Evolutionary conservation across 2,113 vertebrate species (phyloP).

Genomic region (Poeciliopsis turrubarensis): DNA sequence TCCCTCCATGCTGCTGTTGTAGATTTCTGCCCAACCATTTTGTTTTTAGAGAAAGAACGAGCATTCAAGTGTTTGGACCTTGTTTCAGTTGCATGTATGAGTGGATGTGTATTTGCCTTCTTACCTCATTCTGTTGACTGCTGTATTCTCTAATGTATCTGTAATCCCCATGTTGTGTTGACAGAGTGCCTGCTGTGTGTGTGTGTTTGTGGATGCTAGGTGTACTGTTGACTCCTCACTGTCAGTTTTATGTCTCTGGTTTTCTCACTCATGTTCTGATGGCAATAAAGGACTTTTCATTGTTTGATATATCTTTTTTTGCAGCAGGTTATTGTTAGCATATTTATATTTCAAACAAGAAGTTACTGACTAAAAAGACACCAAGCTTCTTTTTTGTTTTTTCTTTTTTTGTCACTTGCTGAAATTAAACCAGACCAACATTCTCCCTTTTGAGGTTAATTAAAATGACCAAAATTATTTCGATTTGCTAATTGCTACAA

Average conservation of each 20-base stretch:
- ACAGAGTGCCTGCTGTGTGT: conserved; percentile 38
- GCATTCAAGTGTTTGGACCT: conserved; percentile 68
- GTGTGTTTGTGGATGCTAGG: conserved; percentile 45
- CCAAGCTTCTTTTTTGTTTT: no score
- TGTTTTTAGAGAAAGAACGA: conserved; percentile 65
- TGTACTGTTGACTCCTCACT: conserved; percentile 74
- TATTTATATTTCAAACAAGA: not conserved
- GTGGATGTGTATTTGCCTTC: conserved; percentile 70
- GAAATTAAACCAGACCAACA: no score
- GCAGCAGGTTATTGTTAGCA: not conserved
- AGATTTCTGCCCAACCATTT: conserved; percentile 66
- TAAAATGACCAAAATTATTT: no score
- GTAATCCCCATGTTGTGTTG: conserved; percentile 61
- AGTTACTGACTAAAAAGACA: no score
- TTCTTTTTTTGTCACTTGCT: no score
- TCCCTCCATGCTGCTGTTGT: conserved; percentile 68
- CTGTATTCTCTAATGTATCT: conserved; percentile 65
- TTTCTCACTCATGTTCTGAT: conserved; percentile 79
- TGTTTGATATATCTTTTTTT: conserved; percentile 73
- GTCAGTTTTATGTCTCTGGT: conserved; percentile 75
- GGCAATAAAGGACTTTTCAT: conserved; percentile 83
- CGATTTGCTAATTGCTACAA: no score
- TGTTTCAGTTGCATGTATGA: conserved; percentile 65
- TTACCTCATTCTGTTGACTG: conserved; percentile 78
- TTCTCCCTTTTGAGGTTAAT: not conserved